Evolutionary conservation across 2,113 vertebrate genomes (phyloP).

Genomic region (Rallus limicola): DNA sequence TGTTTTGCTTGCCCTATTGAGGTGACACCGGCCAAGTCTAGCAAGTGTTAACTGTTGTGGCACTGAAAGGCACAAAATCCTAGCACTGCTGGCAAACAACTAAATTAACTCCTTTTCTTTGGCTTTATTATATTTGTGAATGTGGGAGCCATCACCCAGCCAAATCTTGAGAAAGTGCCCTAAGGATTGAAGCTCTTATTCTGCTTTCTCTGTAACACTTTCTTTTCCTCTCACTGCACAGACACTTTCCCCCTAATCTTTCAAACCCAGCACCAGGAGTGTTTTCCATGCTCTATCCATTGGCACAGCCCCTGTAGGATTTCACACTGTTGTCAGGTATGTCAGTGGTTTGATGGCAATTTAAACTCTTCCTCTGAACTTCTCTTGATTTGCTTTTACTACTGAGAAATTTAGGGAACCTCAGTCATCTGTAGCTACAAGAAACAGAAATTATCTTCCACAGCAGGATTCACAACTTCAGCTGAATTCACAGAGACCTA

Average conservation of each 20-base stretch:
- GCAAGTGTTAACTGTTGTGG: background rate
- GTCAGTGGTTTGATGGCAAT: background rate
- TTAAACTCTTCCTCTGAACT: background rate
- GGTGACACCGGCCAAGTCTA: background rate
- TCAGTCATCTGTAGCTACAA: background rate
- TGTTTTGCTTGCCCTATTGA: background rate
- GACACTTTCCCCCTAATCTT: background rate
- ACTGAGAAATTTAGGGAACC: background rate
- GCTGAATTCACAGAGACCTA: background rate
- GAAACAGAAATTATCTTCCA: background rate
- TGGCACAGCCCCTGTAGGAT: rapidly evolving
- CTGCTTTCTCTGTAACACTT: background rate
- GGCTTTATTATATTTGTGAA: background rate
- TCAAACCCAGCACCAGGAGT: background rate
- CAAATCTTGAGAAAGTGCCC: background rate
- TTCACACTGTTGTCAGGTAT: background rate
- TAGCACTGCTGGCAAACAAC: background rate
- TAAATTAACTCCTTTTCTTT: background rate
- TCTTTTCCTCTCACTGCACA: background rate
- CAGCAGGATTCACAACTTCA: background rate
- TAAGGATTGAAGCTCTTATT: background rate
- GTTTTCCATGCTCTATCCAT: background rate
- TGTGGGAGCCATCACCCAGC: background rate
- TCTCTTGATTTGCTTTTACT: background rate
- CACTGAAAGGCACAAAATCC: background rate